Conservation (phyloP, 2,888 invertebrate species). For the Phortica magna region DNA sequence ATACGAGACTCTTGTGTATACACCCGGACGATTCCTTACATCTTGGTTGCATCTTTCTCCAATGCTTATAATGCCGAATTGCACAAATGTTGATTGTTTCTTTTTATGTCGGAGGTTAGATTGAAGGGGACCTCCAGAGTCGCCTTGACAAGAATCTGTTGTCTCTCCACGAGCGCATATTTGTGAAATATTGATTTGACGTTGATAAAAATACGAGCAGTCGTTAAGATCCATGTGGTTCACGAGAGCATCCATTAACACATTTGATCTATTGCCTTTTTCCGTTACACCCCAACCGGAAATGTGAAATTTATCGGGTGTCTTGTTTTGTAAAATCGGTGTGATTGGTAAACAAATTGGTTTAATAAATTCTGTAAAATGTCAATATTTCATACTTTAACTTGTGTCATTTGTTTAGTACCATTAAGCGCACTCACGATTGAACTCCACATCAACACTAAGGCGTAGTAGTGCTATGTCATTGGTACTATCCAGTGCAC, state of each 20-base stretch:
- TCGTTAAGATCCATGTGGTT: conserved; percentile 52
- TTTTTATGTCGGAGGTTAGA: conserved; percentile 52
- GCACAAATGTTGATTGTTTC: conserved; percentile 60
- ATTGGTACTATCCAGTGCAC: conserved; percentile 38
- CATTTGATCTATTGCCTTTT: conserved; percentile 63
- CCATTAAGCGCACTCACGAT: background rate
- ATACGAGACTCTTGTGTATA: conserved; percentile 79
- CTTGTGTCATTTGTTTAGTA: background rate
- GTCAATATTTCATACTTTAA: background rate
- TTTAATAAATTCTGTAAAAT: conserved; percentile 52
- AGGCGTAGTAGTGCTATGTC: conserved; percentile 59
- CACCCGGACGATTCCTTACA: conserved; percentile 81
- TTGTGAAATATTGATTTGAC: conserved; percentile 74
- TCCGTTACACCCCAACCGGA: conserved; percentile 71
- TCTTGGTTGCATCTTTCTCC: conserved; percentile 78
- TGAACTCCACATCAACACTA: background rate
- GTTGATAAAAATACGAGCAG: conserved; percentile 55
- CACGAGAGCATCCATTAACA: conserved; percentile 62
- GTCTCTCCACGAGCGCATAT: conserved; percentile 78
- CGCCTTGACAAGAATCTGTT: conserved; percentile 70
- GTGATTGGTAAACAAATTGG: conserved; percentile 67
- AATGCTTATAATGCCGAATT: conserved; percentile 82
- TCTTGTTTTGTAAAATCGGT: conserved; percentile 56
- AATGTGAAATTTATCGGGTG: conserved; percentile 54
- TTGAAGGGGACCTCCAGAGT: conserved; percentile 71